phyloP scores from a whole-genome alignment of 92 coral and sea anemone species.

The Hydrozoanthus gracilis region DNA sequence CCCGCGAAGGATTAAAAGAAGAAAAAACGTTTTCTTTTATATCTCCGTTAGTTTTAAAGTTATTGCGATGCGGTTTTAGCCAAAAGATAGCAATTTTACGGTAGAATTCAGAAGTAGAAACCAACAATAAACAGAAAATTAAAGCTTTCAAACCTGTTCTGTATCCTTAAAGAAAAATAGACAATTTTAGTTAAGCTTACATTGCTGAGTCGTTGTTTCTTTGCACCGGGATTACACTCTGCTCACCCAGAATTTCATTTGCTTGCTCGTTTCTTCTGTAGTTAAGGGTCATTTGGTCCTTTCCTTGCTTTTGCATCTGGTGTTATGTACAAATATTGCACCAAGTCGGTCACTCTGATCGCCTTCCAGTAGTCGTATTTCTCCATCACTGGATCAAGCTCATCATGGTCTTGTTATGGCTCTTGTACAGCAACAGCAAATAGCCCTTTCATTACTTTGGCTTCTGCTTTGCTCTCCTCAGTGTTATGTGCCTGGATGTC shows the following conservation, averaged over 20 bases:
- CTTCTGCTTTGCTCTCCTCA: conserved; percentile 65
- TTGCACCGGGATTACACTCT: conserved; percentile 35
- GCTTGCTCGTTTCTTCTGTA: conserved; percentile 44
- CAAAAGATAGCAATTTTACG: too few species aligned
- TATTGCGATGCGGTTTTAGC: too few species aligned
- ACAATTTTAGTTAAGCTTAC: too few species aligned
- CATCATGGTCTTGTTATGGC: conserved; percentile 5
- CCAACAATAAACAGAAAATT: too few species aligned
- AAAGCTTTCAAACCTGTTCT: too few species aligned
- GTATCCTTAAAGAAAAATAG: too few species aligned
- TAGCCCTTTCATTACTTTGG: conserved; percentile 60
- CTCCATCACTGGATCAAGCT: conserved; percentile 1
- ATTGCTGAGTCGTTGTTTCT: not conserved
- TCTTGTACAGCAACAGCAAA: conserved; percentile 68
- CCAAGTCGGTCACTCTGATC: not conserved
- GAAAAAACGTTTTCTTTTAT: too few species aligned
- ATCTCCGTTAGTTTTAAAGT: too few species aligned
- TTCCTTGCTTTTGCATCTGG: not conserved
- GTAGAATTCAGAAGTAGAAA: too few species aligned
- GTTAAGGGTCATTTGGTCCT: conserved; percentile 45
- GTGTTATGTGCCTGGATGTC: conserved; percentile 59
- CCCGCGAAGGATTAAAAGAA: too few species aligned
- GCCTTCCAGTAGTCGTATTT: conserved; percentile 3
- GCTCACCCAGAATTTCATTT: conserved; percentile 34
- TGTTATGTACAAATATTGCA: not conserved